Conservation (phyloP, 64 coral and sea anemone species). For the Actinia equina region DNA sequence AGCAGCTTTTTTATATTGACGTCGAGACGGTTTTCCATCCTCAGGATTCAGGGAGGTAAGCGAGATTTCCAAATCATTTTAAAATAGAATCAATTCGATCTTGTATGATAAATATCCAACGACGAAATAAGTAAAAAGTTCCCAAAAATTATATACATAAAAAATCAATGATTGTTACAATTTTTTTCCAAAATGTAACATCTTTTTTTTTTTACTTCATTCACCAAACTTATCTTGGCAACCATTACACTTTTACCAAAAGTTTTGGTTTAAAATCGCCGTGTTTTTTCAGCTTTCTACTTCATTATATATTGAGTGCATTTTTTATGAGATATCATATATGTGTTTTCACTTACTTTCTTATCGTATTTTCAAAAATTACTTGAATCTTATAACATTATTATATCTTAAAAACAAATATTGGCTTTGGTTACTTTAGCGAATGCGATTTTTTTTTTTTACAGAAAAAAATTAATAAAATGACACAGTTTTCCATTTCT, state of each 20-base stretch:
- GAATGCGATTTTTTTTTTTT: neutral
- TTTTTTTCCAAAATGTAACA: neutral
- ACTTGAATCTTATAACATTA: neutral
- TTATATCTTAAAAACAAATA: neutral
- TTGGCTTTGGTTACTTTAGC: neutral
- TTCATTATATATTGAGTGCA: neutral
- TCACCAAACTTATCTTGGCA: neutral
- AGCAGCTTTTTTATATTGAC: slow-evolving; percentile 6
- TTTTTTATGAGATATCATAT: neutral
- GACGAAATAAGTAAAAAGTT: neutral
- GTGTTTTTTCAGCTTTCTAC: neutral
- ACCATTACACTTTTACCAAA: neutral
- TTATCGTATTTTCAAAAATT: neutral
- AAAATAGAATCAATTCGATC: neutral
- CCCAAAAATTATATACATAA: neutral
- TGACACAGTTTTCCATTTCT: neutral
- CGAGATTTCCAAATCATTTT: neutral
- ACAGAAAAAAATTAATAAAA: no score
- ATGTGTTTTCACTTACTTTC: neutral
- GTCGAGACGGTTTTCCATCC: neutral
- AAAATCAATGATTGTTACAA: no score
- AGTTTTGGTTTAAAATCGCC: neutral
- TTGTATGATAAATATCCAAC: no score
- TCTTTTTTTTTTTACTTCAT: neutral
- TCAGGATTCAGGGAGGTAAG: neutral